A percentile compares a stretch with the other conserved stretches of the same genome.
Evolutionary conservation across 2,113 vertebrate genomes (phyloP).

Genomic region (Paracanthobrama guichenoti): DNA sequence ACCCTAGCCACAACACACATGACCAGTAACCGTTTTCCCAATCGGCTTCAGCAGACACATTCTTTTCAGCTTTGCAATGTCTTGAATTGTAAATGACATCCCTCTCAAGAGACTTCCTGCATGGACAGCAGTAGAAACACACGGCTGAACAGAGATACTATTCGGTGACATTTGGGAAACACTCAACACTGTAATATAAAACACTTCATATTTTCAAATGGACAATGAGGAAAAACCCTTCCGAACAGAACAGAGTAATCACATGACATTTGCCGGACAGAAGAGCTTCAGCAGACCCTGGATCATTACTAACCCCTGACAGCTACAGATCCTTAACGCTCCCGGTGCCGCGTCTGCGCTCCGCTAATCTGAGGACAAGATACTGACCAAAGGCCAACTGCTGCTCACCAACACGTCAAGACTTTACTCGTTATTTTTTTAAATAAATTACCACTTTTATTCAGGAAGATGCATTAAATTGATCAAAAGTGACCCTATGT

Average conservation of each 20-base stretch:
- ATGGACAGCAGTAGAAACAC: conserved; percentile 34
- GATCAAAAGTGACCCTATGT: too few species aligned
- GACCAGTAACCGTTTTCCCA: conserved; percentile 44
- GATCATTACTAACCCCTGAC: conserved; percentile 34
- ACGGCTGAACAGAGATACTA: too few species aligned
- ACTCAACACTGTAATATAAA: conserved; percentile 12
- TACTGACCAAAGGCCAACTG: conserved; percentile 21
- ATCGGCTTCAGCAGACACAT: conserved; percentile 15
- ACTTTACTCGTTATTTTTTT: too few species aligned
- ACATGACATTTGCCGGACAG: background rate
- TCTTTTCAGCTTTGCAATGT: too few species aligned
- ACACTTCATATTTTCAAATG: conserved; percentile 14
- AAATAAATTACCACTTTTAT: too few species aligned
- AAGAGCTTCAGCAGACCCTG: background rate
- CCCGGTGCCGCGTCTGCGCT: background rate
- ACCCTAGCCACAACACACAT: background rate
- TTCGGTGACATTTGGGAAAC: conserved; percentile 28
- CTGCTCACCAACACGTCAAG: background rate
- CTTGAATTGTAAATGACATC: conserved; percentile 36
- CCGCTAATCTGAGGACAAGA: conserved; percentile 26
- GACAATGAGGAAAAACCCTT: background rate
- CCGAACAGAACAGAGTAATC: background rate
- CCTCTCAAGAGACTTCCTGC: conserved; percentile 19
- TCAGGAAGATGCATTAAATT: too few species aligned
- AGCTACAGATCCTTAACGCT: conserved; percentile 23